Evolutionary conservation across 2,888 invertebrate species (phyloP).

Genomic region (Chironomus tentans): DNA sequence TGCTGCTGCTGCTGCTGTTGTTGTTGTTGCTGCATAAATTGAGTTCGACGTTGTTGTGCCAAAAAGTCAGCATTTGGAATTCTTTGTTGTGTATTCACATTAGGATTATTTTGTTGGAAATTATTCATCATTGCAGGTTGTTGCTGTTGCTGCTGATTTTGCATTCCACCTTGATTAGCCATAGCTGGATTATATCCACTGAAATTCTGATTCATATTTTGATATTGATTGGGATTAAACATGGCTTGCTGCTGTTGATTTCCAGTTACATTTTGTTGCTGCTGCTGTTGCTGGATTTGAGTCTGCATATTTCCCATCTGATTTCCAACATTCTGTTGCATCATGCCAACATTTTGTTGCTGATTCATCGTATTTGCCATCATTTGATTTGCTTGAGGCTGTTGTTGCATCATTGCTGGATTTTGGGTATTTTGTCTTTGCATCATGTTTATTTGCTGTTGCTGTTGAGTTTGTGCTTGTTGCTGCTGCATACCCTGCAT

Average conservation of each 20-base stretch:
- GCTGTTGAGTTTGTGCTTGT: background rate
- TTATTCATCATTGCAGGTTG: conserved; percentile 34
- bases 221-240: conserved; percentile 28
- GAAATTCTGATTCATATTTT: conserved; percentile 52
- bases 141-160: conserved; percentile 35
- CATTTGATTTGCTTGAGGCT: conserved; percentile 11
- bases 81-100: conserved; percentile 29
- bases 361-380: background rate
- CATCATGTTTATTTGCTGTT: conserved; percentile 33
- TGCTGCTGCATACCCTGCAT: conserved; percentile 30
- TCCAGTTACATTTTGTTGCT: conserved; percentile 41
- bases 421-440: conserved; percentile 32
- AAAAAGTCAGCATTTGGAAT: conserved; percentile 39
- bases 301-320: conserved; percentile 30
- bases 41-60: conserved; percentile 30
- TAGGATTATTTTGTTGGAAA: conserved; percentile 41
- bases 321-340: conserved; percentile 16
- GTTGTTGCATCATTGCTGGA: conserved; percentile 31
- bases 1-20: conserved; percentile 34
- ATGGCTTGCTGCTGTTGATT: conserved; percentile 34
- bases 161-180: conserved; percentile 38
- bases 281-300: conserved; percentile 47
- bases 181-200: conserved; percentile 49
- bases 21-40: conserved; percentile 31
- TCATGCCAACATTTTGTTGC: conserved; percentile 9